Conservation (phyloP, 2,113 vertebrate species). For the Numenius arquata region DNA sequence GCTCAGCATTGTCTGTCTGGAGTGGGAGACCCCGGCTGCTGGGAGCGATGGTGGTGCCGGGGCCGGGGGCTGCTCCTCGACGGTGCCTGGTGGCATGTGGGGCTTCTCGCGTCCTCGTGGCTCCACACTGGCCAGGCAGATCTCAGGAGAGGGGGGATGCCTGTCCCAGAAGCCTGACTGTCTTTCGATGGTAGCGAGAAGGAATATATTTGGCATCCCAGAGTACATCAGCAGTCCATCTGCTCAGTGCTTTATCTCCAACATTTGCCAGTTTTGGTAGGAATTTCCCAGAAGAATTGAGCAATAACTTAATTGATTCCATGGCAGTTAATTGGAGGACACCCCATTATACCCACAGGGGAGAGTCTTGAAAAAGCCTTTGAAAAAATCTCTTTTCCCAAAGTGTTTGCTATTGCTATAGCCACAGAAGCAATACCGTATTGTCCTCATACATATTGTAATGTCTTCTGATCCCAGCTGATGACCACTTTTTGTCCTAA, state of each 20-base stretch:
- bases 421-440: neutral
- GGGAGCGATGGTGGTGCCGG: rapidly evolving
- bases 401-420: slow-evolving; percentile 11
- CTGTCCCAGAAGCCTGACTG: neutral
- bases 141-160: neutral
- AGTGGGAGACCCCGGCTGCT: rapidly evolving
- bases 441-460: neutral
- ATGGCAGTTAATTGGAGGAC: slow-evolving; percentile 56
- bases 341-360: slow-evolving; percentile 22
- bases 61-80: neutral
- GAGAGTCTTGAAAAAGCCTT: slow-evolving; percentile 25
- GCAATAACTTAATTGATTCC: slow-evolving; percentile 65
- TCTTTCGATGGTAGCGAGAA: neutral
- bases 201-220: neutral
- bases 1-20: neutral
- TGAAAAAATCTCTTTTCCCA: slow-evolving; percentile 38
- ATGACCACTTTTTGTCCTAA: slow-evolving; percentile 17
- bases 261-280: slow-evolving; percentile 24
- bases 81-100: rapidly evolving
- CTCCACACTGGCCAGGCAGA: neutral
- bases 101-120: rapidly evolving
- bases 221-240: slow-evolving; percentile 40
- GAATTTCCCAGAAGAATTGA: slow-evolving; percentile 56
- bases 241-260: slow-evolving; percentile 39
- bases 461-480: slow-evolving; percentile 13